Evolutionary conservation across 2,888 invertebrate species (phyloP), one percentile per base, ranked within the genome.

Genomic region (Drosophila stalkeri): DNA sequence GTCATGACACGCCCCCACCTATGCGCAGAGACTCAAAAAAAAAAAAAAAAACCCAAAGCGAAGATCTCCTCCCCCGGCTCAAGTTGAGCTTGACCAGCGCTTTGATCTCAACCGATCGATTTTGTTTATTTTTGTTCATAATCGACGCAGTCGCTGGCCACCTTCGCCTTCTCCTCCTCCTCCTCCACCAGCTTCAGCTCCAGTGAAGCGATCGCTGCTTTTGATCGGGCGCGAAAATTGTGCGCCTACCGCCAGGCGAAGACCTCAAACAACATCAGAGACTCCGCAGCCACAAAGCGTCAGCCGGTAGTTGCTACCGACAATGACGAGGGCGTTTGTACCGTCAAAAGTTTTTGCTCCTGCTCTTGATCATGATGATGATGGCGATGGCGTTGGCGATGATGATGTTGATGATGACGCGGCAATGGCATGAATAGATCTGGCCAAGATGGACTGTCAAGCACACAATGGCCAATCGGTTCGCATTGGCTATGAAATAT

Each of bases 101-200:
- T 90, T 87, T 90, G 90, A 90, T 90, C 86, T 86, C 39, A 49
- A 69, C 90, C 88, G 90, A 77, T 56, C 72, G 83, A 86, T 88
- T 86, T 82, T 88, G 87, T 87, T 89, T 86, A 87, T 87, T 87
- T 88, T 89, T 85, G 77, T 89, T 87, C 80, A 89, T 89, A 89
- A 87, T 87, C 88, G 82, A 79, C 64, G 47, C 75, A 75, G 65
- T 60, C 70, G 61, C 68, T 57, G 62, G 60, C 56, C 74, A 64
- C 64, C 80, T 72, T 60, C 67, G 60, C 68, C 77, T 67, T 1
- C 27, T 27, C 27, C 27, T 27, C 64, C 80, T 69, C 57, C 67
- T 56, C 68, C 77, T 65, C 54, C 67, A 23, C 37, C 51, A 23
- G 31, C 33, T 20, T 4, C 49, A 27, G 18, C 74, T 35, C 27